Conservation (phyloP, 2,888 invertebrate genomes). For the Erebia palarica region DNA sequence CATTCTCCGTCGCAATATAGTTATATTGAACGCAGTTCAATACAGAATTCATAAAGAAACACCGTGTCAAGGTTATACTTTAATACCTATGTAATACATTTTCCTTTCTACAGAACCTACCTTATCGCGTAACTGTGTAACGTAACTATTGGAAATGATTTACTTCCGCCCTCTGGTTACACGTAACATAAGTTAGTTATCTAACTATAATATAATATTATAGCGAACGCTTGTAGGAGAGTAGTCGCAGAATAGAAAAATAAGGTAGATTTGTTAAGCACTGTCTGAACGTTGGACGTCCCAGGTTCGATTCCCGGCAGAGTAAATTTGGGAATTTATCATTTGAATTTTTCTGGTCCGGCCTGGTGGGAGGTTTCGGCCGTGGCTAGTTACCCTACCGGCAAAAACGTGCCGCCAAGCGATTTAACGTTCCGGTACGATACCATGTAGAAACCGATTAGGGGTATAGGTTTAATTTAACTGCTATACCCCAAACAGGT, state of each 20-base stretch:
- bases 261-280: not conserved
- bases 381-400: no score
- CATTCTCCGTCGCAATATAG: constrained; percentile 15
- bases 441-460: no score
- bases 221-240: constrained; percentile 34
- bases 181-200: constrained; percentile 33
- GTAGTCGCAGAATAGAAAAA: constrained; percentile 19
- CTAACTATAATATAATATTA: constrained; percentile 36
- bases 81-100: constrained; percentile 10
- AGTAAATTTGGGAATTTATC: no score
- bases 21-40: constrained; percentile 26
- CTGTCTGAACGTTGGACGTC: no score
- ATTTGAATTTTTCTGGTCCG: no score
- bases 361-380: no score
- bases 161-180: constrained; percentile 35
- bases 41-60: constrained; percentile 23
- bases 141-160: constrained; percentile 37
- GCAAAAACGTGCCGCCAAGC: no score
- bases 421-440: no score
- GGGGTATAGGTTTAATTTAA: no score
- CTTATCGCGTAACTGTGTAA: constrained; percentile 21
- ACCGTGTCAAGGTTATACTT: not conserved
- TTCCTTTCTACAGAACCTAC: constrained; percentile 20
- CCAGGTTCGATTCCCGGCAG: no score
- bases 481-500: no score